Conservation (phyloP, 1,140 invertebrate species). For the Drosophila repleta region DNA sequence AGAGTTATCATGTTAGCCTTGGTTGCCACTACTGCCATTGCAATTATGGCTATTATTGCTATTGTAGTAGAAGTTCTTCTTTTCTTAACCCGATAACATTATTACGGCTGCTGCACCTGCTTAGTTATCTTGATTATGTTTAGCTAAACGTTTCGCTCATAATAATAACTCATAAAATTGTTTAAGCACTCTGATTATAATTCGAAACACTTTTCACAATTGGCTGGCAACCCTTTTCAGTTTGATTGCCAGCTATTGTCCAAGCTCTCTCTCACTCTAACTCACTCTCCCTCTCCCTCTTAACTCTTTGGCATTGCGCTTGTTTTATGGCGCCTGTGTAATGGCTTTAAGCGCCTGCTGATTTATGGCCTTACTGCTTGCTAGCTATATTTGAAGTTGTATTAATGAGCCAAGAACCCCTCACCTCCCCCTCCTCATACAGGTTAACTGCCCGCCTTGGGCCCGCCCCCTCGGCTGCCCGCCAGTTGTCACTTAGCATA, state of each 20-base stretch:
- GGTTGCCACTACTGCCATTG: too few relatives aligned
- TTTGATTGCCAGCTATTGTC: slow-evolving; percentile 4
- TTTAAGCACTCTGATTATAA: not conserved
- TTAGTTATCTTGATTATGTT: too few relatives aligned
- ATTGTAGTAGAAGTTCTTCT: too few relatives aligned
- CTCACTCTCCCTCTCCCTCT: not conserved
- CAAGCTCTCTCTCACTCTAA: not conserved
- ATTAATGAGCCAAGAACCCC: slow-evolving; percentile 52
- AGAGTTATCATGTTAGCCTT: too few relatives aligned
- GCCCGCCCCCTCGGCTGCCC: not conserved
- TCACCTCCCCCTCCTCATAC: too few relatives aligned
- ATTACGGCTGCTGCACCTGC: too few relatives aligned
- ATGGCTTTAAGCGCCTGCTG: slow-evolving; percentile 66
- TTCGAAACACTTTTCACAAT: not conserved
- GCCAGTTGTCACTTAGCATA: slow-evolving; percentile 75
- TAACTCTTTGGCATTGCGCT: slow-evolving; percentile 8
- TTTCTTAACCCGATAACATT: too few relatives aligned
- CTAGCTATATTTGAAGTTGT: slow-evolving; percentile 64
- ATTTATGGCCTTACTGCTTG: slow-evolving; percentile 56
- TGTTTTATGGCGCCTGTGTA: slow-evolving; percentile 16
- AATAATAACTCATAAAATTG: slow-evolving; percentile 1
- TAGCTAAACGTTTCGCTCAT: not conserved
- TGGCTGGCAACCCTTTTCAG: slow-evolving; percentile 1
- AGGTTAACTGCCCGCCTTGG: not conserved
- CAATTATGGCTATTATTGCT: too few relatives aligned